phyloP scores from a whole-genome alignment of 1,140 invertebrate genomes.

The Mizuhopecten yessoensis region DNA sequence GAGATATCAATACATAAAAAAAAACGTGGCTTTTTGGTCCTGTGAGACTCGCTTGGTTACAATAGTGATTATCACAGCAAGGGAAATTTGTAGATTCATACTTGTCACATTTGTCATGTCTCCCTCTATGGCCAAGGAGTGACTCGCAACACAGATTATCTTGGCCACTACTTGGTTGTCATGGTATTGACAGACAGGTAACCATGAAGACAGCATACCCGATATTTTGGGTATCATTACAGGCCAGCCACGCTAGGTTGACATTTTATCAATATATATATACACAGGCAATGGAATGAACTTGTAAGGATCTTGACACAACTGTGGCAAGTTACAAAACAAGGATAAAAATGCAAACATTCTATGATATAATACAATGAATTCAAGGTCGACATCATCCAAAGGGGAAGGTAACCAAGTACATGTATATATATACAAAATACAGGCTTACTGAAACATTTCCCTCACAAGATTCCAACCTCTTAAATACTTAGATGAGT shows the following conservation, averaged over 20 bases:
- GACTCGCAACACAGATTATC: conserved; percentile 23
- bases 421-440: conserved; percentile 30
- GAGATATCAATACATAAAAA: conserved; percentile 33
- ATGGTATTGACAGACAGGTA: conserved; percentile 25
- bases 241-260: conserved; percentile 12
- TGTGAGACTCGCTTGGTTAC: conserved; percentile 22
- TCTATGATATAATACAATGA: conserved; percentile 15
- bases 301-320: conserved; percentile 33
- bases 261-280: conserved; percentile 40
- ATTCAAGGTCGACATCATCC: neutral
- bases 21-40: conserved; percentile 36
- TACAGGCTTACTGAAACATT: neutral
- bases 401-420: neutral
- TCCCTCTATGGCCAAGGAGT: conserved; percentile 13
- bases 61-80: conserved; percentile 29
- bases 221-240: conserved; percentile 31
- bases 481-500: conserved; percentile 1
- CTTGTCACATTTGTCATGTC: conserved; percentile 1
- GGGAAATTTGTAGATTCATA: conserved; percentile 39
- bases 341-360: conserved; percentile 27
- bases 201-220: conserved; percentile 9
- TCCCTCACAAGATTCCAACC: neutral
- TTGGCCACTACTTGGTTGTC: neutral
- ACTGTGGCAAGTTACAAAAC: conserved; percentile 33
- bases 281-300: conserved; percentile 34